Conservation (phyloP, 2,113 vertebrate genomes). For the Chamaetylas fuelleborni region DNA sequence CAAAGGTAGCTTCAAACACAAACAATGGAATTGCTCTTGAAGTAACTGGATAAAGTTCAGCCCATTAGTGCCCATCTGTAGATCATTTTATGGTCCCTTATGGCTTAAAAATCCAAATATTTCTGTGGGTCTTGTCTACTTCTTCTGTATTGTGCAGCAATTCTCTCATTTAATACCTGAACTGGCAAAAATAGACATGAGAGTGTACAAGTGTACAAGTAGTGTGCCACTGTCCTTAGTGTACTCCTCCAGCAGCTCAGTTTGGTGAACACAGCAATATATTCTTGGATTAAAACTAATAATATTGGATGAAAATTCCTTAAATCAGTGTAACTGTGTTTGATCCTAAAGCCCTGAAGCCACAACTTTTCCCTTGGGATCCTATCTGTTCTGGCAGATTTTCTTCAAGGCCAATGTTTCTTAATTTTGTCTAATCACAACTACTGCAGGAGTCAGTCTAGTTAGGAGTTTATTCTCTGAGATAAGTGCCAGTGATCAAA, state of each 20-base stretch:
- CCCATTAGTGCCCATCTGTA: accelerated
- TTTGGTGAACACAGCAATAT: neutral
- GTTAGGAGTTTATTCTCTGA: neutral
- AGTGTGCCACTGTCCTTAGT: neutral
- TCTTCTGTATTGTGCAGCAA: neutral
- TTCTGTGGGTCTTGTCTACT: neutral
- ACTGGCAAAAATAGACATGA: neutral
- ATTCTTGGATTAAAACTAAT: neutral
- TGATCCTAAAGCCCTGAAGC: neutral
- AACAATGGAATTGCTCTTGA: neutral
- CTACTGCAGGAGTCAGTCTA: neutral
- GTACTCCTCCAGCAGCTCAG: neutral
- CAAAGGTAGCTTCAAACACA: neutral
- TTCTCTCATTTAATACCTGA: neutral
- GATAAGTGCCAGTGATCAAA: neutral
- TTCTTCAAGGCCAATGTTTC: neutral
- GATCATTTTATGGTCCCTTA: neutral
- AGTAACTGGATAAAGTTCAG: neutral
- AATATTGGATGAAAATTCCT: neutral
- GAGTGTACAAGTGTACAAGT: neutral
- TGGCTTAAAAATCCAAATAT: neutral
- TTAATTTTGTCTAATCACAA: neutral
- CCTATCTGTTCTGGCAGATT: neutral
- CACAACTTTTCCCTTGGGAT: neutral
- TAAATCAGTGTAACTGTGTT: neutral